Conservation (phyloP, 2,888 invertebrate species). For the Eumacrocentrus americanus region DNA sequence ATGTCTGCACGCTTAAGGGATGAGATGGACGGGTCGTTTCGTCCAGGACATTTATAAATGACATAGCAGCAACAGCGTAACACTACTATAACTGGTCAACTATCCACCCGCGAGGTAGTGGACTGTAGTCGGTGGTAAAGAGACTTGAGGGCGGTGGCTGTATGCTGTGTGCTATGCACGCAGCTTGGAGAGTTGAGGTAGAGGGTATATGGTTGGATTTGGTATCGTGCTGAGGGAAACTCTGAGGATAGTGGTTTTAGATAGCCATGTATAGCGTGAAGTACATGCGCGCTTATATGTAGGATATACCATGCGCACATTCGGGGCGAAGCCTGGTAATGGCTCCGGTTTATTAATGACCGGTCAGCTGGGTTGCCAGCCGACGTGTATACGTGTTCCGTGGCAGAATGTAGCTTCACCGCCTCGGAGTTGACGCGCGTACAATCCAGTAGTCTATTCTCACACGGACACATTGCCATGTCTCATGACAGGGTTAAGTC, state of each 20-base stretch:
- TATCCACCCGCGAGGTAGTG: conserved; percentile 25
- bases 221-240: conserved; percentile 48
- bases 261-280: conserved; percentile 28
- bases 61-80: conserved; percentile 51
- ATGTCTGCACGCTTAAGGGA: conserved; percentile 57
- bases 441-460: conserved; percentile 26
- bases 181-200: conserved; percentile 2
- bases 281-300: conserved; percentile 31
- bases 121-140: conserved; percentile 16
- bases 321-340: conserved; percentile 50
- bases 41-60: conserved; percentile 60
- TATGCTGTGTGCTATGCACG: conserved; percentile 19
- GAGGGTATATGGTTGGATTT: no score
- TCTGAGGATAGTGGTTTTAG: conserved; percentile 57
- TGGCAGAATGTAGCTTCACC: conserved; percentile 20
- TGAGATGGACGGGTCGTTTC: conserved; percentile 60
- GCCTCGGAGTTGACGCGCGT: conserved; percentile 23
- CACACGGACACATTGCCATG: conserved; percentile 22
- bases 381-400: conserved; percentile 44
- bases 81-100: conserved; percentile 50
- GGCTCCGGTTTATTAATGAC: conserved; percentile 61
- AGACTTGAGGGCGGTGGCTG: conserved; percentile 2
- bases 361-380: conserved; percentile 56
- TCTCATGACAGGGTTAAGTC: conserved; percentile 21
- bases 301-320: conserved; percentile 23